These are phyloP conservation scores for Aromia moschata DNA, from an alignment of 2,888 invertebrate genomes.

Conservation along the genomic window DNA sequence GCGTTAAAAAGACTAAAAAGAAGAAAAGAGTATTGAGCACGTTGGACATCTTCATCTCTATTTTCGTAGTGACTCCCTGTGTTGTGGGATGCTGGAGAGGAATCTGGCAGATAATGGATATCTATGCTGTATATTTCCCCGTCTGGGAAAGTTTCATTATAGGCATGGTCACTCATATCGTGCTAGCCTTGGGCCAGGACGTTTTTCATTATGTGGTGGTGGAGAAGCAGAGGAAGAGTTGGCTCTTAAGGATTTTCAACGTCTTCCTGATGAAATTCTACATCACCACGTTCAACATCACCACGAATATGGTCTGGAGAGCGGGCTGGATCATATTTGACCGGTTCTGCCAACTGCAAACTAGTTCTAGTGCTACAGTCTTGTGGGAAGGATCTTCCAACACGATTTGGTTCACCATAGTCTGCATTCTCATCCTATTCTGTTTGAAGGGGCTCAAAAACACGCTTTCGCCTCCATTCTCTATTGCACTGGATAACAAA, in stretches of 20 bases:
- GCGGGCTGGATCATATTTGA: constrained; percentile 65
- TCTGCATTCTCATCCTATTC: constrained; percentile 34
- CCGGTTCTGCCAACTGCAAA: constrained; percentile 14
- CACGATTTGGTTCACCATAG: constrained; percentile 27
- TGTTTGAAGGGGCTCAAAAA: constrained; percentile 65
- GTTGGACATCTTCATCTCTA: constrained; percentile 62
- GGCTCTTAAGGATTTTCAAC: constrained; percentile 28
- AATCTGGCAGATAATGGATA: constrained; percentile 66
- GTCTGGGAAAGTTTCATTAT: constrained; percentile 62
- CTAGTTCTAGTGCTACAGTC: not conserved
- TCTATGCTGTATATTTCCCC: constrained; percentile 64
- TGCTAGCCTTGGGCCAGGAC: constrained; percentile 68
- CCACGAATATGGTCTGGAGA: constrained; percentile 67
- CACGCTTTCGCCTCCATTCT: constrained; percentile 68
- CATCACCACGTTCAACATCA: constrained; percentile 64
- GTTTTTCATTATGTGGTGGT: constrained; percentile 54
- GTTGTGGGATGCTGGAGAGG: constrained; percentile 68
- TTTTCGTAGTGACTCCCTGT: constrained; percentile 64
- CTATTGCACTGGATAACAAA: constrained; percentile 68
- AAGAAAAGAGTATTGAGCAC: constrained; percentile 40
- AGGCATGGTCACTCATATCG: constrained; percentile 66
- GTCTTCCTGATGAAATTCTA: constrained; percentile 56
- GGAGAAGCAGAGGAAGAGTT: constrained; percentile 33
- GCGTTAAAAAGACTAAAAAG: constrained; percentile 3
- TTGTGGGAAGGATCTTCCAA: constrained; percentile 17